Base-by-base conservation (phyloP, 2,797 vertebrate species). In the Esox lucius region DNA sequence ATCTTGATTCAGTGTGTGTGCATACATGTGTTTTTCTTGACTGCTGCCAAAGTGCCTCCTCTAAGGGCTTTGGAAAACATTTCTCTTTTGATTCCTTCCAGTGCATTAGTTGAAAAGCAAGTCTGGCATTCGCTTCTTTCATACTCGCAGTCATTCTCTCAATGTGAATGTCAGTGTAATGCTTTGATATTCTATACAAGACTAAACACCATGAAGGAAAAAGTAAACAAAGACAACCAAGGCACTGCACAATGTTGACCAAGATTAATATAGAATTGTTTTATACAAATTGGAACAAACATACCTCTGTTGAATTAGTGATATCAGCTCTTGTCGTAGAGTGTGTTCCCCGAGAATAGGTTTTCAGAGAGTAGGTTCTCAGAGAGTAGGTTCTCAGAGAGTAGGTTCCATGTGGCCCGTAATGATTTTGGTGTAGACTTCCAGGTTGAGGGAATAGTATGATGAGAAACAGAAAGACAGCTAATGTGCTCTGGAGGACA, bases 181-280 rank as follows among this genome's bases (percentile, higher is more conserved):
- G 73, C 69, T 69, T 68, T 17, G 39, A 72, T 77, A 67, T 70
- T 19, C 51, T 67, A 46, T 46, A 13, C 19, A 67, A 67, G 16
- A 35, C 65, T 67, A 48, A 70, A 64, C 53, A 80, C n/a, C 70
- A 69, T 73, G 68, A 68, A 19, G 70, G 62, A 49, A 75, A 62
- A 5, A 9, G 76, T 59, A 67, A 75, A 35, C 86, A 84, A 88
- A 83, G 83, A 84, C 82, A 84, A 61, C 67, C 74, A 62, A 78
- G 2, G 67, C 42, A 46, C 26, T 74, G 56, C 56, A 24, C 56
- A 59, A 22, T 22, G 22, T 59, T 59, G 56, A 22, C 56, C 56
- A 59, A 59, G 56, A 59, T 59, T 11, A n/a, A 59, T 8, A 8
- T 8, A 24, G 56, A 8, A 22, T 22, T 22, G n/a, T 24, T 22